Conservation (phyloP, 1,140 invertebrate genomes). For the Papilio xuthus region DNA sequence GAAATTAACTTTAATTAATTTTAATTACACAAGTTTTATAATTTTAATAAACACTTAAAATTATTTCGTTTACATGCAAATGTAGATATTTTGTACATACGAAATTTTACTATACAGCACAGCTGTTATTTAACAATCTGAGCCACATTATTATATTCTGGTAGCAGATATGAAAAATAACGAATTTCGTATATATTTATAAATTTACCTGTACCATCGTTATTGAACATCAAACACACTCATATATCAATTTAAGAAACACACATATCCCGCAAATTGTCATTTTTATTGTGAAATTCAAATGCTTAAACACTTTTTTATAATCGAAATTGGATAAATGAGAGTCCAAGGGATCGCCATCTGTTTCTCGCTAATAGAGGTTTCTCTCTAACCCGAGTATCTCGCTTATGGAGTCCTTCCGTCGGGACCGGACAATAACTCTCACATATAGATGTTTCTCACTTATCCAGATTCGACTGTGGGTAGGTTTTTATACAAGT, state of each 20-base stretch:
- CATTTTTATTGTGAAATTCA: not conserved
- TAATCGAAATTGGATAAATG: not conserved
- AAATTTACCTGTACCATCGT: not conserved
- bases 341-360: too few species aligned
- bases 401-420: too few species aligned
- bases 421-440: too few species aligned
- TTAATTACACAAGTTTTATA: too few species aligned
- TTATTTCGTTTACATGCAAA: too few species aligned
- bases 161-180: not conserved
- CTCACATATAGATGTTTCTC: too few species aligned
- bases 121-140: slow-evolving; percentile 2
- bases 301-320: not conserved
- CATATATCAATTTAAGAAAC: not conserved
- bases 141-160: not conserved
- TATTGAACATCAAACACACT: not conserved
- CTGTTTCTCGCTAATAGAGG: too few species aligned
- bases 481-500: too few species aligned
- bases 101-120: not conserved
- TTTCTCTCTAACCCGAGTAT: too few species aligned
- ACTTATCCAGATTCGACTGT: too few species aligned
- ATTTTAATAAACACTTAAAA: too few species aligned
- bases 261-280: not conserved
- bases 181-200: not conserved
- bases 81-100: not conserved
- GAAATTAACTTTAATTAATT: too few species aligned